A percentile compares a stretch with the other conserved stretches of the same genome.
Evolutionary conservation across 2,888 invertebrate genomes (phyloP).

Genomic region (Gastracanthus pulcherrimus): DNA sequence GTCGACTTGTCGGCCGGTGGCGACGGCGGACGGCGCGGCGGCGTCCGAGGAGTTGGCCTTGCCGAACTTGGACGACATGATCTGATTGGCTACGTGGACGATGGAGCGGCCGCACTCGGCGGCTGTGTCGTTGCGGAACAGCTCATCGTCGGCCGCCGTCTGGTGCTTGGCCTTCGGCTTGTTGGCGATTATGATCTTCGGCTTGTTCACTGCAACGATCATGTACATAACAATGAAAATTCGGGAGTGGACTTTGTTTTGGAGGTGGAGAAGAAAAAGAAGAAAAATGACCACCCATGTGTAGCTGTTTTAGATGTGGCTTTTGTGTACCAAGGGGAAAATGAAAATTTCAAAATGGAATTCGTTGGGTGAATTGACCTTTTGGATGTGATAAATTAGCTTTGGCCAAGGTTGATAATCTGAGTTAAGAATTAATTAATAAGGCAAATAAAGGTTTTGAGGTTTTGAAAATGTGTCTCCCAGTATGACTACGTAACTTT

Average conservation of each 20-base stretch:
- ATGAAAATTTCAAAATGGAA: too few relatives aligned
- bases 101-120: conserved; percentile 85
- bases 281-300: too few relatives aligned
- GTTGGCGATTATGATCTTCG: conserved; percentile 57
- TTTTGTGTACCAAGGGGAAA: too few relatives aligned
- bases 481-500: too few relatives aligned
- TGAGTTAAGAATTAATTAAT: too few relatives aligned
- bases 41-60: conserved; percentile 61
- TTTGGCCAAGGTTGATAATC: too few relatives aligned
- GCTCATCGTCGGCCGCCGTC: conserved; percentile 86
- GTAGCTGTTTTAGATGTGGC: too few relatives aligned
- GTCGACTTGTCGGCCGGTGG: neutral
- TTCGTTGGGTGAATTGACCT: too few relatives aligned
- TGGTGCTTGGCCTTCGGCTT: conserved; percentile 77
- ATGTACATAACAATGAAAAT: conserved; percentile 48
- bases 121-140: conserved; percentile 78
- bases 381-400: too few relatives aligned
- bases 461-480: too few relatives aligned
- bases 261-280: too few relatives aligned
- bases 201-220: conserved; percentile 51
- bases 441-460: too few relatives aligned
- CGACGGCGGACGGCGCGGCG: conserved; percentile 44
- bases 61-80: conserved; percentile 71
- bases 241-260: neutral
- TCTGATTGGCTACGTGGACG: conserved; percentile 78